These are phyloP conservation scores for Microctonus brassicae DNA, from an alignment of 2,888 invertebrate species.

Conservation along the genomic window DNA sequence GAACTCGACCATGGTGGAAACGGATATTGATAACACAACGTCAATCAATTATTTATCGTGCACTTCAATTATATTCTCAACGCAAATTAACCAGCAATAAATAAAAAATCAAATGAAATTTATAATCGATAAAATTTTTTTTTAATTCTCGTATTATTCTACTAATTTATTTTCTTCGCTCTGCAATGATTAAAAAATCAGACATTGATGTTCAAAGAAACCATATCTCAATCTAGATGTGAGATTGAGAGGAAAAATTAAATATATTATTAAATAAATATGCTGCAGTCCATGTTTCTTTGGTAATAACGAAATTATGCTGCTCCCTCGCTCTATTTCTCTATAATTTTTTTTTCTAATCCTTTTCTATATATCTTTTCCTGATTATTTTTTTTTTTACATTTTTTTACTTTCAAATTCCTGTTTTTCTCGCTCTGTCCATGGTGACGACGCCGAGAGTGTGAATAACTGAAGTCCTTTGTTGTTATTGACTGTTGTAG, in stretches of 20 bases:
- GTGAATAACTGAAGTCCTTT: constrained; percentile 62
- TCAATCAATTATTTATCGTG: background rate
- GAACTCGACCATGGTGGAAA: background rate
- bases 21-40: background rate
- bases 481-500: constrained; percentile 68
- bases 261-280: constrained; percentile 8
- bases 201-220: background rate
- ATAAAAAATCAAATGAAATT: background rate
- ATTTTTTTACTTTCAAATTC: constrained; percentile 19
- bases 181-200: background rate
- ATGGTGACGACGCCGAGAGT: constrained; percentile 37
- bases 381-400: constrained; percentile 36
- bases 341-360: background rate
- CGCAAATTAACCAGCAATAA: background rate
- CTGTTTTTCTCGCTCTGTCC: constrained; percentile 23
- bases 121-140: background rate
- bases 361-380: background rate
- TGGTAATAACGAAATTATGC: constrained; percentile 58
- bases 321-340: constrained; percentile 45
- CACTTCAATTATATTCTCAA: background rate
- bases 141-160: background rate
- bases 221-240: no score
- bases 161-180: background rate
- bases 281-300: constrained; percentile 65
- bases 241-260: background rate